phyloP scores from a whole-genome alignment of 2,888 invertebrate genomes.

The Pycnomerus fuliginosus region DNA sequence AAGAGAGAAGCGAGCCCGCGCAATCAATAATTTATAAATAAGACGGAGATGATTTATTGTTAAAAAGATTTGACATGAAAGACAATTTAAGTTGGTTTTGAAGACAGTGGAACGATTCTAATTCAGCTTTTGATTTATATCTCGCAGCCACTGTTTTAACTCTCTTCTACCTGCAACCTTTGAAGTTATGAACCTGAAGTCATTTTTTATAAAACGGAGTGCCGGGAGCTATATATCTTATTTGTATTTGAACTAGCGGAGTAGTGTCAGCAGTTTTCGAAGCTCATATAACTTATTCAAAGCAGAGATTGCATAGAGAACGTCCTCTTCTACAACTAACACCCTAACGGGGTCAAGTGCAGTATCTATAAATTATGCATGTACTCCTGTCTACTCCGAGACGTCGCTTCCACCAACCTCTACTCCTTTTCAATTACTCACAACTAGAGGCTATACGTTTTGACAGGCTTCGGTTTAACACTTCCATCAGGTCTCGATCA shows the following conservation, averaged over 20 bases:
- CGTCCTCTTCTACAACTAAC: conserved; percentile 12
- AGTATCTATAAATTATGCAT: conserved; percentile 32
- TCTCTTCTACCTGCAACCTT: conserved; percentile 3
- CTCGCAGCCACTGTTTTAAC: background rate
- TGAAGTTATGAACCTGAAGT: conserved; percentile 1
- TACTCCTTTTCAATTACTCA: conserved; percentile 31
- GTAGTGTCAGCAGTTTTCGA: conserved; percentile 12
- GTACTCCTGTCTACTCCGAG: conserved; percentile 21
- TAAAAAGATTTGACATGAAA: too few species aligned
- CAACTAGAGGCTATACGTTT: conserved; percentile 32
- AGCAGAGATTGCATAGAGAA: conserved; percentile 7
- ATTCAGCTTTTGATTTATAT: too few species aligned
- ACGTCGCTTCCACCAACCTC: conserved; percentile 20
- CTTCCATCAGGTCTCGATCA: too few species aligned
- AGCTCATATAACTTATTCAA: conserved; percentile 12
- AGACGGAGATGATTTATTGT: too few species aligned
- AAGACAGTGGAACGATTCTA: background rate
- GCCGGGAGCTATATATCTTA: conserved; percentile 4
- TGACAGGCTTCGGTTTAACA: too few species aligned
- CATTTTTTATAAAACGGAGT: conserved; percentile 4
- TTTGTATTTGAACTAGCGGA: conserved; percentile 7
- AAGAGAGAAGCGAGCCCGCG: too few species aligned
- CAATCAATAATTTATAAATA: too few species aligned
- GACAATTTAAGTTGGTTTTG: too few species aligned
- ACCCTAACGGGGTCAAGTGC: conserved; percentile 31